Evolutionary conservation across 2,888 invertebrate genomes (phyloP), one percentile per base, ranked within the genome.

Genomic region (Clitarchus hookeri): DNA sequence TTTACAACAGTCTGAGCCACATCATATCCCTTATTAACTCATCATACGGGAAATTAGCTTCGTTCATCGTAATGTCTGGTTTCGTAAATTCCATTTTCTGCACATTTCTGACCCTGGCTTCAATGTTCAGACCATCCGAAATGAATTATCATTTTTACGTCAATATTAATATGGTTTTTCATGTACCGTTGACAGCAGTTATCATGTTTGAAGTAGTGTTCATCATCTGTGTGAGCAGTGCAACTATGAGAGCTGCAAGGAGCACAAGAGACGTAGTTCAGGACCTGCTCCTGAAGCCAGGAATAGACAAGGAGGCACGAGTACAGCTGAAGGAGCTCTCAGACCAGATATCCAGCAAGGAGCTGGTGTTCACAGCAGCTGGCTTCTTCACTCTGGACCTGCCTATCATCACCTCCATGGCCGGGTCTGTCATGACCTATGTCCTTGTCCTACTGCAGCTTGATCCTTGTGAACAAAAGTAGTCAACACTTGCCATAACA

Each of bases 141-240:
- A 2, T 1, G 11, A 4, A 11, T 23, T 0, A 3, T n/a, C 1
- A 0, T 4, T 65, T 65, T n/a, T 0, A n/a, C 0, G 16, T 0
- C 65, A 65, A n/a, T 12, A 1, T 8, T 9, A 12, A 4, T 19
- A 19, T 1, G 0, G 0, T 23, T 1, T 6, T 65, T n/a, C 65
- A 3, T 65, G 6, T 23, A 4, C 3, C 16, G 65, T n/a, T 6
- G 65, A 23, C n/a, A n/a, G n/a, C 16, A 23, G 16, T 65, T 1
- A 0, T 11, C 65, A 23, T n/a, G 2, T 2, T 0, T 65, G 65
- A 65, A 23, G 8, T 23, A 19, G 1, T 65, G n/a, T 11, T n/a
- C 11, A 65, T 65, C 23, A n/a, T 65, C 8, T n/a, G 3, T 8
- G 19, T 19, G 23, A 16, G 65, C n/a, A 19, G n/a, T 19, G 0